These are phyloP conservation scores for Passer domesticus DNA, from an alignment of 2,113 vertebrate genomes.

Conservation along the genomic window DNA sequence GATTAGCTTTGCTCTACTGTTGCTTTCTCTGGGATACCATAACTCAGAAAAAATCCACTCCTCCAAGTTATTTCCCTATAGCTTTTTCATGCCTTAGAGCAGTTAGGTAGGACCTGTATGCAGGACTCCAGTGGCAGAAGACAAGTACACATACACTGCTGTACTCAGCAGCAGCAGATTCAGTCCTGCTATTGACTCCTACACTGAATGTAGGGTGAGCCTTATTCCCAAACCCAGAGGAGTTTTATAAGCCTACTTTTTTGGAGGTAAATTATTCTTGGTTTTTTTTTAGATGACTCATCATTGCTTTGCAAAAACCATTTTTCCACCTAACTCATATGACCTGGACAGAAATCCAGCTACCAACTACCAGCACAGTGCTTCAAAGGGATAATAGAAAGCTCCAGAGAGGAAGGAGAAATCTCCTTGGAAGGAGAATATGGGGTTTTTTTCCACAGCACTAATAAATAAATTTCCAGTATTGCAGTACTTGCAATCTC, in stretches of 20 bases:
- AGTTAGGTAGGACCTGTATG: not conserved
- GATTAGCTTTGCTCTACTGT: not conserved
- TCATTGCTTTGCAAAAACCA: not conserved
- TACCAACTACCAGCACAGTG: not conserved
- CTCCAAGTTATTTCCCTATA: not conserved
- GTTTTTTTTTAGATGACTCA: not conserved
- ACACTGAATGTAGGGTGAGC: not conserved
- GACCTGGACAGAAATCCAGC: not conserved
- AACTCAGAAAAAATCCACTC: not conserved
- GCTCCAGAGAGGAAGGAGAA: not conserved
- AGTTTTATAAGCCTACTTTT: not conserved
- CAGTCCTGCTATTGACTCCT: not conserved
- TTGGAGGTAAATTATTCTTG: not conserved
- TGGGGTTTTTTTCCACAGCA: not conserved
- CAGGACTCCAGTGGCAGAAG: not conserved
- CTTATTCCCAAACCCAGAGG: not conserved
- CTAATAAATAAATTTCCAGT: not conserved
- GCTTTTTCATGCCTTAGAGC: not conserved
- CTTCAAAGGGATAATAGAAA: slow-evolving; percentile 1
- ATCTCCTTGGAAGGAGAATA: not conserved
- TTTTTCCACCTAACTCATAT: not conserved
- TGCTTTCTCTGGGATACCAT: not conserved
- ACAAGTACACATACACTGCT: not conserved
- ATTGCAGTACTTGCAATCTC: not conserved
- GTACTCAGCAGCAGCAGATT: not conserved